Conservation (phyloP, 2,888 invertebrate species). For the Serrognathus titanus region DNA sequence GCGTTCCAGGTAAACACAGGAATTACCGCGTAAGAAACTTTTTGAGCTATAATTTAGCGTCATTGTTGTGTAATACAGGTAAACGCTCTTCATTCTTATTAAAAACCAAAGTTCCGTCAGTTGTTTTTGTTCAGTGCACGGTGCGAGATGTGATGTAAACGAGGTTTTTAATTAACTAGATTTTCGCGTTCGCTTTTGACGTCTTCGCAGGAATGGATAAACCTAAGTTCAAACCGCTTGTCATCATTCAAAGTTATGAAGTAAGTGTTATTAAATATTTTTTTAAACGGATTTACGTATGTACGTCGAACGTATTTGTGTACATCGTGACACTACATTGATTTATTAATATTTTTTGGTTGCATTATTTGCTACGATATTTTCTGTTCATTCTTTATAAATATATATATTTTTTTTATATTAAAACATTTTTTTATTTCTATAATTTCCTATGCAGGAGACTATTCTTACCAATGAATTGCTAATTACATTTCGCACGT, state of each 20-base stretch:
- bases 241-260: constrained; percentile 58
- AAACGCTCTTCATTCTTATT: constrained; percentile 10
- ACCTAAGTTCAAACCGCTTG: constrained; percentile 49
- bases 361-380: too few relatives aligned
- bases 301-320: too few relatives aligned
- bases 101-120: constrained; percentile 23
- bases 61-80: constrained; percentile 4
- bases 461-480: too few relatives aligned
- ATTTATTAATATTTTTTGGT: too few relatives aligned
- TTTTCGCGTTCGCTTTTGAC: not conserved
- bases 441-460: too few relatives aligned
- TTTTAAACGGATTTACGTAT: too few relatives aligned
- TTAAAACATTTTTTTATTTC: too few relatives aligned
- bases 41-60: not conserved
- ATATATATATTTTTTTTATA: too few relatives aligned
- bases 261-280: not conserved
- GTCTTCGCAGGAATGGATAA: constrained; percentile 22
- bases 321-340: too few relatives aligned
- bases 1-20: not conserved
- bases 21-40: not conserved
- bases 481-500: too few relatives aligned
- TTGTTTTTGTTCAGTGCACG: constrained; percentile 12
- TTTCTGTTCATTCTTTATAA: too few relatives aligned
- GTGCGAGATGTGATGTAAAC: constrained; percentile 14
- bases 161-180: not conserved